Conservation (phyloP, 1,140 invertebrate species). For the Drosophila nasuta region DNA sequence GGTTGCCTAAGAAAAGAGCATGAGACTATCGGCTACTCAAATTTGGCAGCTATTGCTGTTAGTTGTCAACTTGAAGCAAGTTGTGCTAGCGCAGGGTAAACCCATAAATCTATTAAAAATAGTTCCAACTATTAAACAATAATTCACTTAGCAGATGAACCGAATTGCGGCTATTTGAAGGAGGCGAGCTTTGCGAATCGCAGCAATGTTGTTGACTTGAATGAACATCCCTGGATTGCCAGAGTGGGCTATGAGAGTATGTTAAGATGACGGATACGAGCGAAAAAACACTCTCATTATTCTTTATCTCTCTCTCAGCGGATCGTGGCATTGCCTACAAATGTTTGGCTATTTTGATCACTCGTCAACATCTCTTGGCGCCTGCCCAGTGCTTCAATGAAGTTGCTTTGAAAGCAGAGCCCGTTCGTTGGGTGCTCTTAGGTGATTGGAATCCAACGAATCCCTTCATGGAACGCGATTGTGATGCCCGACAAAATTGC, state of each 20-base stretch:
- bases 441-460: slow-evolving; percentile 51
- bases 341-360: slow-evolving; percentile 42
- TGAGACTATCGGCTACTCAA: not conserved
- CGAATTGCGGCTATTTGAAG: slow-evolving; percentile 21
- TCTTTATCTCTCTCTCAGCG: slow-evolving; percentile 1
- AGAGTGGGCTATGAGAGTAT: slow-evolving; percentile 42
- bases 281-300: not conserved
- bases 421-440: slow-evolving; percentile 13
- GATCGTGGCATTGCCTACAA: slow-evolving; percentile 35
- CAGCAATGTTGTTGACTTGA: not conserved
- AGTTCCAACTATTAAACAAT: not conserved
- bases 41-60: slow-evolving; percentile 4
- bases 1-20: slow-evolving; percentile 8
- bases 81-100: slow-evolving; percentile 24
- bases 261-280: not conserved
- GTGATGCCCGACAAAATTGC: slow-evolving; percentile 21
- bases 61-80: not conserved
- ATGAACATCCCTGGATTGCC: slow-evolving; percentile 34
- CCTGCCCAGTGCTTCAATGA: slow-evolving; percentile 39
- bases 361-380: slow-evolving; percentile 29
- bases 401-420: not conserved
- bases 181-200: slow-evolving; percentile 8
- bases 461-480: slow-evolving; percentile 23
- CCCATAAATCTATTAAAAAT: not conserved
- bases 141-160: not conserved